Conservation (phyloP, 2,888 invertebrate genomes). For the Leucophora obtusa region DNA sequence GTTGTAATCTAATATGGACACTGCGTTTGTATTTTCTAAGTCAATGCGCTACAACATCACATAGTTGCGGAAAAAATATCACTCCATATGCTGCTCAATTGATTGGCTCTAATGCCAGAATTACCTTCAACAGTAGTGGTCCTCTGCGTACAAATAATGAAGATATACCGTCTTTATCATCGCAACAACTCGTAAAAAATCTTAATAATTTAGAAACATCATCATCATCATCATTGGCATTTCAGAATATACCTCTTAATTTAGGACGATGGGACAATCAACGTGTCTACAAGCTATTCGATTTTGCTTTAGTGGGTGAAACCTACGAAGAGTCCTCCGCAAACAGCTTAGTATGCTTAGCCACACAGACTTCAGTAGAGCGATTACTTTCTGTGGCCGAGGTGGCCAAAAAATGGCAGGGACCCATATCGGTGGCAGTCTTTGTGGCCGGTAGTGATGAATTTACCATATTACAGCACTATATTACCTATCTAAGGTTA, state of each 20-base stretch:
- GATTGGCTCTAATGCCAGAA: not conserved
- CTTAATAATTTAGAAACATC: slow-evolving; percentile 40
- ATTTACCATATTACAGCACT: slow-evolving; percentile 85
- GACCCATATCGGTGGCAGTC: slow-evolving; percentile 90
- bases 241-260: slow-evolving; percentile 82
- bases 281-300: slow-evolving; percentile 85
- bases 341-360: slow-evolving; percentile 83
- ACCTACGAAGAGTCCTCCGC: slow-evolving; percentile 79
- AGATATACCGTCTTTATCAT: not conserved
- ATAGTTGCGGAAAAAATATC: slow-evolving; percentile 19
- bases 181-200: slow-evolving; percentile 16
- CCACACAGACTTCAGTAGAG: slow-evolving; percentile 92
- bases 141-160: not conserved
- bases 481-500: slow-evolving; percentile 86
- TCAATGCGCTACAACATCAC: slow-evolving; percentile 1
- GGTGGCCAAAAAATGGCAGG: slow-evolving; percentile 90
- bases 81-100: slow-evolving; percentile 6
- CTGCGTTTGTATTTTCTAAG: slow-evolving; percentile 52
- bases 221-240: slow-evolving; percentile 71
- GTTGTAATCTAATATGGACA: slow-evolving; percentile 55
- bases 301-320: slow-evolving; percentile 85
- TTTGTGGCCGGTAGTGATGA: slow-evolving; percentile 90
- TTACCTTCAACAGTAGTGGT: not conserved
- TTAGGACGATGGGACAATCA: slow-evolving; percentile 88
- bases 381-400: slow-evolving; percentile 87